Conservation (phyloP, 1,140 invertebrate species). For the Pseudomyrmex dendroicus region DNA sequence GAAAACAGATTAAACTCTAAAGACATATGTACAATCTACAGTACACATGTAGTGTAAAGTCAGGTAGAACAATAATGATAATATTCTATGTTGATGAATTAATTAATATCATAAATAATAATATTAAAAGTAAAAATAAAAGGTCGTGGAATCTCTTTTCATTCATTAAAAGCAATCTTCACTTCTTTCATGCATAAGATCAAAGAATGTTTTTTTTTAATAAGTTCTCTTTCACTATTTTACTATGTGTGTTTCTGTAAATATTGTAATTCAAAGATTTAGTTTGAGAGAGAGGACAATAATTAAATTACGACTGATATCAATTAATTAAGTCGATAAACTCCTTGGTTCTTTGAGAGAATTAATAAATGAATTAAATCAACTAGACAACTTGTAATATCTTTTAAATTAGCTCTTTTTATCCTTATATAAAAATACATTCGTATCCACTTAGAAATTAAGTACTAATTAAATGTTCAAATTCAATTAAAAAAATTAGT, state of each 20-base stretch:
- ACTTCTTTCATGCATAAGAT: not conserved
- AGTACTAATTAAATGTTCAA: too few relatives aligned
- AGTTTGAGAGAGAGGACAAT: too few relatives aligned
- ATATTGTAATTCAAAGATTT: too few relatives aligned
- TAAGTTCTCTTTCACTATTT: not conserved
- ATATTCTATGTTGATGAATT: constrained; percentile 8
- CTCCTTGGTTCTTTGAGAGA: not conserved
- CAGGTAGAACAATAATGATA: not conserved
- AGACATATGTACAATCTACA: not conserved
- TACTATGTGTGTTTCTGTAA: too few relatives aligned
- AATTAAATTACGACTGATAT: constrained; percentile 17
- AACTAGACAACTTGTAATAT: too few relatives aligned
- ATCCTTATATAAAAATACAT: too few relatives aligned
- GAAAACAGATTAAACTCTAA: constrained; percentile 22
- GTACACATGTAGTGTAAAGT: not conserved
- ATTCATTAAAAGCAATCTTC: too few relatives aligned
- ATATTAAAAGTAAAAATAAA: not conserved
- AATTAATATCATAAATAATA: not conserved
- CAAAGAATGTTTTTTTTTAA: not conserved
- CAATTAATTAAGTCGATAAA: not conserved
- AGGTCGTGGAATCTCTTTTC: too few relatives aligned
- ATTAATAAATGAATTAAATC: too few relatives aligned
- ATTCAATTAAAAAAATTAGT: too few relatives aligned
- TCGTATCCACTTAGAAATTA: too few relatives aligned
- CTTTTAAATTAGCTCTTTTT: too few relatives aligned